Evolutionary conservation across 2,888 invertebrate genomes (phyloP).

Genomic region (Aleiodes leptofemur): DNA sequence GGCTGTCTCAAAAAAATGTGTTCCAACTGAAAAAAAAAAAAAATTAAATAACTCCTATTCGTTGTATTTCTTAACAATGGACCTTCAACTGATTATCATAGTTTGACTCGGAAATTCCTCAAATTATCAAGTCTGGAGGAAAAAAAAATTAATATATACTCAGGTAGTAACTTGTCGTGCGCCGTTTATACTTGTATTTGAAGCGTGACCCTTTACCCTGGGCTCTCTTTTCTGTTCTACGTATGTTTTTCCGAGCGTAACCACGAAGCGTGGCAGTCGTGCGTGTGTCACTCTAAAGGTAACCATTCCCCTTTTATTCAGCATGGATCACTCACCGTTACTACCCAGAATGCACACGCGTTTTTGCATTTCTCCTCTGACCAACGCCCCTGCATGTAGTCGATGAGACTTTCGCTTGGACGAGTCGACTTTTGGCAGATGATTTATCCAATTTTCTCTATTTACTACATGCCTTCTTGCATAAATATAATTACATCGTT

Average conservation of each 20-base stretch:
- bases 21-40: not conserved
- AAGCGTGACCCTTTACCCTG: slow-evolving; percentile 67
- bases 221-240: slow-evolving; percentile 36
- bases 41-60: slow-evolving; percentile 12
- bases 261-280: slow-evolving; percentile 73
- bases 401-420: slow-evolving; percentile 29
- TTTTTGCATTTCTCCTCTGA: slow-evolving; percentile 46
- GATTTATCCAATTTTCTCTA: too few relatives aligned
- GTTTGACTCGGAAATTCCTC: not conserved
- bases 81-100: not conserved
- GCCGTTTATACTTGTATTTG: slow-evolving; percentile 59
- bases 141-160: slow-evolving; percentile 5
- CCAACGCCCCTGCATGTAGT: slow-evolving; percentile 41
- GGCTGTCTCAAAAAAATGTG: slow-evolving; percentile 6
- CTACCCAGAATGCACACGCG: slow-evolving; percentile 74
- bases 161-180: slow-evolving; percentile 53
- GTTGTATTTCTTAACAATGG: not conserved
- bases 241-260: slow-evolving; percentile 54
- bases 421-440: slow-evolving; percentile 27
- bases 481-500: too few relatives aligned
- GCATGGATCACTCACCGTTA: slow-evolving; percentile 61
- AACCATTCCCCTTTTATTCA: slow-evolving; percentile 44
- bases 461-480: not conserved
- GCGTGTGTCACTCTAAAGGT: slow-evolving; percentile 71
- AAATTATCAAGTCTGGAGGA: slow-evolving; percentile 5